Conservation (phyloP, 92 coral and sea anemone genomes). For the Epizoanthus illoricatus region DNA sequence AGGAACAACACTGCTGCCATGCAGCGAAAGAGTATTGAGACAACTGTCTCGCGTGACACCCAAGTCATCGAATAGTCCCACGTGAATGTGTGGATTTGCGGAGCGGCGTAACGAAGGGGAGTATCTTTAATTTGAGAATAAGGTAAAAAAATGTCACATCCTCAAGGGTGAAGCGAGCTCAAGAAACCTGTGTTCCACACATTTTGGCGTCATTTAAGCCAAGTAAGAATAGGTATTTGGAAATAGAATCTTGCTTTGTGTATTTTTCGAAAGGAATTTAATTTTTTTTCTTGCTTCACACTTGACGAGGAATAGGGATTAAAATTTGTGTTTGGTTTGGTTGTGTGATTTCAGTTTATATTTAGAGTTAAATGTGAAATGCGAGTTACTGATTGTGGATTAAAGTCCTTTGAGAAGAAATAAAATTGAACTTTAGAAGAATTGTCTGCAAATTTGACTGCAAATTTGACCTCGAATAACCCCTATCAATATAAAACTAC, state of each 20-base stretch:
- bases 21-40: constrained; percentile 40
- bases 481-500: no score
- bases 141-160: background rate
- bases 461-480: no score
- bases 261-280: background rate
- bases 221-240: background rate
- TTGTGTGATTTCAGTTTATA: constrained; percentile 17
- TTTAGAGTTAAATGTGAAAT: constrained; percentile 20
- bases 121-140: background rate
- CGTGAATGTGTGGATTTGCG: constrained; percentile 5
- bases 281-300: background rate
- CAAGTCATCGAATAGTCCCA: constrained; percentile 1
- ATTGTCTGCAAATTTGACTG: background rate
- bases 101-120: background rate
- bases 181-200: background rate
- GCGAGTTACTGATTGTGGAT: constrained; percentile 37
- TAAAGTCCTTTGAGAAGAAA: constrained; percentile 30
- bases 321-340: background rate
- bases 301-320: constrained; percentile 2
- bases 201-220: background rate
- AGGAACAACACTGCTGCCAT: constrained; percentile 33
- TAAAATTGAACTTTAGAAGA: constrained; percentile 10
- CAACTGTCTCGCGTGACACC: constrained; percentile 21
- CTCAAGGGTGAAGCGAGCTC: background rate
- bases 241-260: background rate